Base-by-base conservation (phyloP, 2,888 invertebrate genomes). In the Frankliniella intonsa region DNA sequence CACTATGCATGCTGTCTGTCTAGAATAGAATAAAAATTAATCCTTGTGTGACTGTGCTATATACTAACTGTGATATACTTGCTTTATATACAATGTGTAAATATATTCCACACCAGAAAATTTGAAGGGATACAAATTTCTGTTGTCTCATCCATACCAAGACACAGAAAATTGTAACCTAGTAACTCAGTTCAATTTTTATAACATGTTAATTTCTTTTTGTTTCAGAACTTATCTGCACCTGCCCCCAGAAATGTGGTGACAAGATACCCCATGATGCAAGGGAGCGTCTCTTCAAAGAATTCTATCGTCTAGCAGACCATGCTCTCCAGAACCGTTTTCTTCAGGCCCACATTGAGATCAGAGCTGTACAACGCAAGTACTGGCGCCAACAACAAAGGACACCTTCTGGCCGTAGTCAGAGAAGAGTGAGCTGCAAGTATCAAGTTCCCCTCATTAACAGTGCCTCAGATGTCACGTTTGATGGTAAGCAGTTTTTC, bases 201-300 rank as follows among this genome's bases (percentile, higher is more conserved):
- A 38, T 38, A 3, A 5, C n/a, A 38, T 38, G 38, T 38, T 38
- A 38, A 38, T 38, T 9, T 50, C 27, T 82, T 80, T 82, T 85
- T 82, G 84, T 88, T 87, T 82, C 87, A 89, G 90, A 89, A 65
- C 88, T 89, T 83, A 85, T 90, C 80, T 90, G 90, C 86, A 88
- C 89, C 84, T 90, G 90, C 85, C 90, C 90, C 17, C 90, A 90
- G 87, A 89, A 89, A 87, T 90, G 90, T 86, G 89, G 89, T 85
- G 88, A 89, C 82, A 87, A 89, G 84, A 88, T 90, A 84, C 88
- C 89, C 55, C 84, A 86, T 82, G 89, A 89, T 84, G 87, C 88
- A 65, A 87, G 89, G 80, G 87, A 88, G 81, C 87, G 87, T 80
- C 87, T 90, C n/a, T 90, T 90, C 85, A 85, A 87, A 76, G 88